Base-by-base conservation (phyloP, 1,140 invertebrate genomes). In the Rhagoletis pomonella region DNA sequence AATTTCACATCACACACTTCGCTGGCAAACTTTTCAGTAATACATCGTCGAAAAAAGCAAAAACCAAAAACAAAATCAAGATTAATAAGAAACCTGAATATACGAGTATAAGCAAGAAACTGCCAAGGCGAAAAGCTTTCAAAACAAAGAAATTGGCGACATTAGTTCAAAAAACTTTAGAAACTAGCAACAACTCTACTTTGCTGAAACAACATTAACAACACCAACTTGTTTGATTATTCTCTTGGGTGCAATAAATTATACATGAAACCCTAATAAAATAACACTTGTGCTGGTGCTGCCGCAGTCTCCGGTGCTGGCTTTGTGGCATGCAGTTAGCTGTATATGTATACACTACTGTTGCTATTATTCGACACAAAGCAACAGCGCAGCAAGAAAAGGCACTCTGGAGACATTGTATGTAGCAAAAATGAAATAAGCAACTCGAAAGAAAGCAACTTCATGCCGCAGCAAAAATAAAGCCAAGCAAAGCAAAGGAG, bases 211-310 rank as follows among this genome's bases (percentile, higher is more conserved):
- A 67, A 69, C 62, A 87, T 58, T 47, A 69, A 87, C 86, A 87
- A 87, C 60, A 64, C 5, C 47, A 87, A 87, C 29, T 69, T 87
- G 60, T 87, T 65, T 67, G 86, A 87, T 87, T 69, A 87, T 87
- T 87, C 86, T 19, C 86, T 67, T 42, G 50, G 47, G 86, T 50
- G 64, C 86, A 65, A 87, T 69, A 87, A 87, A 87, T 87, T 87
- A 87, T 67, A 67, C 64, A 69, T 58, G 85, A 86, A 65, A 29
- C 58, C 85, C 62, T 60, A 62, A 65, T n/a, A 62, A 86, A 86
- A 62, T 86, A 60, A 19, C 85, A 86, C 85, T 86, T 62, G 58
- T 12, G 81, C 50, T 59, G 47, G 50, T 62, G 60, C 6, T 62
- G 60, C 60, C 60, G 60, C n/a, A 62, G 60, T 62, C 60, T 62